phyloP scores from a whole-genome alignment of 2,888 invertebrate genomes.

The Spodoptera picta region DNA sequence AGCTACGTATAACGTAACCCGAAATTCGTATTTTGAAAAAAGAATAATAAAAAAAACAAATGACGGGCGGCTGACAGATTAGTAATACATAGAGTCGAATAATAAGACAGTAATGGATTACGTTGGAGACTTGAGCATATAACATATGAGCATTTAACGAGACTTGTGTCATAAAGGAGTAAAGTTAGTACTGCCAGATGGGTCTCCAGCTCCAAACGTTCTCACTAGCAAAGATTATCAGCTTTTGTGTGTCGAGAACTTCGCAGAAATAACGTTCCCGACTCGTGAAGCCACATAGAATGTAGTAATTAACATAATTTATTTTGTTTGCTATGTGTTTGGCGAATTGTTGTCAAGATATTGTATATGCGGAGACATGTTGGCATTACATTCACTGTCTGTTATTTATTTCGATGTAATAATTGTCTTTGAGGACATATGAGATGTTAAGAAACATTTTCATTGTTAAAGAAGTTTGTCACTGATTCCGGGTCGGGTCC shows the following conservation, averaged over 20 bases:
- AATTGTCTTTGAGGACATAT: no score
- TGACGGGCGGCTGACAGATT: constrained; percentile 45
- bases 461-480: no score
- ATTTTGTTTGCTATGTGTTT: constrained; percentile 38
- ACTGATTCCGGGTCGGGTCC: no score
- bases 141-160: constrained; percentile 22
- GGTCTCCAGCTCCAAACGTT: constrained; percentile 19
- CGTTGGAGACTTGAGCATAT: constrained; percentile 7
- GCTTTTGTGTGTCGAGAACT: constrained; percentile 23
- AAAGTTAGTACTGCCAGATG: constrained; percentile 28
- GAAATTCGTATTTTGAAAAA: constrained; percentile 15
- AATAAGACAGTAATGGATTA: constrained; percentile 42
- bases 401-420: neutral
- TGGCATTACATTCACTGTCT: neutral
- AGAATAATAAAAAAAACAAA: constrained; percentile 43
- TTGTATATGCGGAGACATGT: constrained; percentile 11
- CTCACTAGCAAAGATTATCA: constrained; percentile 24
- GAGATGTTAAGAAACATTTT: no score
- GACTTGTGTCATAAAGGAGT: constrained; percentile 17
- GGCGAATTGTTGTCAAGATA: constrained; percentile 16
- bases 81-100: constrained; percentile 16
- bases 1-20: constrained; percentile 9
- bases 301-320: constrained; percentile 47
- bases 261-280: constrained; percentile 50
- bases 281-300: constrained; percentile 41